Conservation (phyloP, 2,888 invertebrate genomes). For the Brachyptera putata region DNA sequence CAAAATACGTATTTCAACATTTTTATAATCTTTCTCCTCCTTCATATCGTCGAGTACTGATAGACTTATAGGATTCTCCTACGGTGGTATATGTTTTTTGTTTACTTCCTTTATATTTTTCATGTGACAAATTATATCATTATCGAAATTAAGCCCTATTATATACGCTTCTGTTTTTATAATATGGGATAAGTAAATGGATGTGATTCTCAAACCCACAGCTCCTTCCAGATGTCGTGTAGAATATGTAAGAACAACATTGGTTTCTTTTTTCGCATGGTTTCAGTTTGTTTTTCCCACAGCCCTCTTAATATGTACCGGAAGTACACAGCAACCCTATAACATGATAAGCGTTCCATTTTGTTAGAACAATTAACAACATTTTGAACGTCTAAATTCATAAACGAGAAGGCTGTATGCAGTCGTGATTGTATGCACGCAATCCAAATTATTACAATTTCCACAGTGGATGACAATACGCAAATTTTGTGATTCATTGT, state of each 20-base stretch:
- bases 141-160: conserved; percentile 1
- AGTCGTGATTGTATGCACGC: not conserved
- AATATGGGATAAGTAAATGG: too few species aligned
- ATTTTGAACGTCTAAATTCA: not conserved
- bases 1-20: too few species aligned
- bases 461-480: too few species aligned
- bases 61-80: not conserved
- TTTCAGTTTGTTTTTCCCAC: conserved; percentile 6
- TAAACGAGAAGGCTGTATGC: not conserved
- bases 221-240: not conserved
- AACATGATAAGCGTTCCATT: not conserved
- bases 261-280: conserved; percentile 9
- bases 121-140: not conserved
- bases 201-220: not conserved
- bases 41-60: not conserved
- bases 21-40: not conserved
- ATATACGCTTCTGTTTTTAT: not conserved
- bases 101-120: not conserved
- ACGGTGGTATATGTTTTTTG: not conserved
- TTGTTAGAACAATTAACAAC: not conserved
- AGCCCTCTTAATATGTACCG: not conserved
- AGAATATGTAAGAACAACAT: not conserved
- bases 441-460: too few species aligned
- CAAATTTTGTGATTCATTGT: too few species aligned
- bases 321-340: conserved; percentile 6